These are phyloP conservation scores for Pristiophorus japonicus DNA, from an alignment of 2,113 vertebrate genomes.

Conservation along the genomic window DNA sequence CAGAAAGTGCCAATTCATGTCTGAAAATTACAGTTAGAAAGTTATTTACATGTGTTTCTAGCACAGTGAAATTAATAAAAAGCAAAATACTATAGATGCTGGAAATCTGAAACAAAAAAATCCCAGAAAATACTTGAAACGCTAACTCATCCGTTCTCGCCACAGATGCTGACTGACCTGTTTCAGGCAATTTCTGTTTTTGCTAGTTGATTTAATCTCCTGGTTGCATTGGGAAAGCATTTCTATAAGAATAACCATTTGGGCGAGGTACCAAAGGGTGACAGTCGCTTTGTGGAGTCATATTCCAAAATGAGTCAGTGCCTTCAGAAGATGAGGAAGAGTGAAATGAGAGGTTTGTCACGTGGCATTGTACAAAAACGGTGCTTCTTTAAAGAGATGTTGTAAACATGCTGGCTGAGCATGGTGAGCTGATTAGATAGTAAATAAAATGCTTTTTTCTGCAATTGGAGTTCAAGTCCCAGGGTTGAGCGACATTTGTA, in stretches of 20 bases:
- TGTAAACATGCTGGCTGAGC: not conserved
- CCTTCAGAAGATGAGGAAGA: not conserved
- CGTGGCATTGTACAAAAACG: not conserved
- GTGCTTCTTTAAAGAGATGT: not conserved
- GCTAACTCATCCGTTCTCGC: not conserved
- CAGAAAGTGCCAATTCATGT: not conserved
- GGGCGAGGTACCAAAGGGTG: not conserved
- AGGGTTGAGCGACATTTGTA: constrained; percentile 13
- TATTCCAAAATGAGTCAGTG: not conserved
- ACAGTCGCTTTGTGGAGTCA: not conserved
- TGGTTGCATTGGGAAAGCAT: not conserved
- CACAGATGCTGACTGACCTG: not conserved
- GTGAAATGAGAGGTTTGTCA: not conserved
- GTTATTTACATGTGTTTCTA: not conserved
- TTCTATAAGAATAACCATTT: not conserved
- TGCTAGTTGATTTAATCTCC: not conserved
- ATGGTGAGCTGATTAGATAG: constrained; percentile 8
- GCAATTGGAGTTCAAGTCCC: not conserved
- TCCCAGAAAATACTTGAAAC: no score
- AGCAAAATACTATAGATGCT: not conserved
- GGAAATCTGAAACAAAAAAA: not conserved
- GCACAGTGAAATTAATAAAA: not conserved
- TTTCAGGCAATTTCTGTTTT: not conserved
- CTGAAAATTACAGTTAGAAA: not conserved
- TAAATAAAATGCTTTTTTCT: constrained; percentile 28